Percentiles rank a stretch among this genome's conserved stretches.
Conservation (phyloP, 2,888 invertebrate species). For the Diogma glabrata region DNA sequence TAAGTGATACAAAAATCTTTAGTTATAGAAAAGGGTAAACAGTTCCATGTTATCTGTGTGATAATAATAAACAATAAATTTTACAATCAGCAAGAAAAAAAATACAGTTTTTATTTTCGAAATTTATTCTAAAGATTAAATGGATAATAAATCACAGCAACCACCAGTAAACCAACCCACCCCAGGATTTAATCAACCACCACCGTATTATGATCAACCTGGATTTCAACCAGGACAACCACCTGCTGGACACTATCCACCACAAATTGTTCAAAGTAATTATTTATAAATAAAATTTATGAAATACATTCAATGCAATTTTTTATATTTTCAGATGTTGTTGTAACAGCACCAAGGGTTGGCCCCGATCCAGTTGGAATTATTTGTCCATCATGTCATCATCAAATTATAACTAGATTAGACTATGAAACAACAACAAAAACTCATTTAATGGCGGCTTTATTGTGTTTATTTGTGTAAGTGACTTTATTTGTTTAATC, state of each 20-base stretch:
- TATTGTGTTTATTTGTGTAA: constrained; percentile 24
- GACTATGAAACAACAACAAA: constrained; percentile 28
- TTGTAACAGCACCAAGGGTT: constrained; percentile 16
- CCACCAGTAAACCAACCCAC: neutral
- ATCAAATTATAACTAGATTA: constrained; percentile 26
- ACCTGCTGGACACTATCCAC: neutral
- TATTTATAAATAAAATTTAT: too few relatives aligned
- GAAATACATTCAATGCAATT: neutral
- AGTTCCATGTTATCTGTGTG: too few relatives aligned
- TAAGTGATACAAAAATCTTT: too few relatives aligned
- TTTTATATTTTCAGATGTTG: neutral
- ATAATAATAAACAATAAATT: too few relatives aligned
- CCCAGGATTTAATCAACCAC: too few relatives aligned
- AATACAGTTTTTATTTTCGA: too few relatives aligned
- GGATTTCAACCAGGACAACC: neutral
- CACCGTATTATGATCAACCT: constrained; percentile 6
- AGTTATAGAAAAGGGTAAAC: too few relatives aligned
- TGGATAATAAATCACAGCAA: too few relatives aligned
- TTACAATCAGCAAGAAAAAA: too few relatives aligned
- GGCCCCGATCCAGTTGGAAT: constrained; percentile 28
- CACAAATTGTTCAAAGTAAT: too few relatives aligned
- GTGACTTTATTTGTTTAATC: constrained; percentile 2
- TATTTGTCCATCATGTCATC: constrained; percentile 31
- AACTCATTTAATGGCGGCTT: constrained; percentile 33
- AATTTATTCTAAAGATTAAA: too few relatives aligned